Evolutionary conservation across 2,888 invertebrate species (phyloP), one percentile per base, ranked within the genome.

Genomic region (Apamea monoglypha): DNA sequence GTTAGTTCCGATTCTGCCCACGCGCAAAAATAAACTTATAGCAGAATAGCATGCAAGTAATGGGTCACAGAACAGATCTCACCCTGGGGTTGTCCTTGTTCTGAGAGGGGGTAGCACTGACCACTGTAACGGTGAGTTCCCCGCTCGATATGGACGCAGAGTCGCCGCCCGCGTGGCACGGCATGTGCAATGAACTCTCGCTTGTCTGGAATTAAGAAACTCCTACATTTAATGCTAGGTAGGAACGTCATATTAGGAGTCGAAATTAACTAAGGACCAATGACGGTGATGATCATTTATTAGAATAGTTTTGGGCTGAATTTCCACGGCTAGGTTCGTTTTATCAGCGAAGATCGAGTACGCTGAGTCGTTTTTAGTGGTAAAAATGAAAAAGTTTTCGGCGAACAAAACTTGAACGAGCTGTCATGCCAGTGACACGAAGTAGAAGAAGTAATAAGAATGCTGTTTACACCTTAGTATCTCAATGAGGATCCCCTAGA

Each of bases 91-190:
- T 90, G 66, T 92, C 92, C 67, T 83, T 84, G 69, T 70, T 87
- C 32, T 74, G 78, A 3, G 87, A 72, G 21, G 87, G 82, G 21
- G 84, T 73, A 14, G 87, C 88, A 36, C 88, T 87, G 74, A 91
- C 82, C 63, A 90, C 90, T 7, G 91, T 90, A 81, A 91, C 85
- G 74, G 90, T 76, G 44, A 93, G 89, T 80, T 94, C 94, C 4
- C 91, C 90, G 89, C 94, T 94, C 25, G 94, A 94, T 21, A 94
- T 88, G 0, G 94, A 94, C 14, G 91, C 90, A 2, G 91, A 90
- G 91, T 95, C 95, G 12, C 91, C 92, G 56, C 90, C 92, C 76
- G 90, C 88, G 36, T 92, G 91, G 74, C 91, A 91, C 29, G 89
- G 90, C 44, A 93, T 90, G 63, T 92, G 90, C 76, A 91, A 89